Base-by-base conservation (phyloP, 1,140 invertebrate genomes). In the Caerostris extrusa region DNA sequence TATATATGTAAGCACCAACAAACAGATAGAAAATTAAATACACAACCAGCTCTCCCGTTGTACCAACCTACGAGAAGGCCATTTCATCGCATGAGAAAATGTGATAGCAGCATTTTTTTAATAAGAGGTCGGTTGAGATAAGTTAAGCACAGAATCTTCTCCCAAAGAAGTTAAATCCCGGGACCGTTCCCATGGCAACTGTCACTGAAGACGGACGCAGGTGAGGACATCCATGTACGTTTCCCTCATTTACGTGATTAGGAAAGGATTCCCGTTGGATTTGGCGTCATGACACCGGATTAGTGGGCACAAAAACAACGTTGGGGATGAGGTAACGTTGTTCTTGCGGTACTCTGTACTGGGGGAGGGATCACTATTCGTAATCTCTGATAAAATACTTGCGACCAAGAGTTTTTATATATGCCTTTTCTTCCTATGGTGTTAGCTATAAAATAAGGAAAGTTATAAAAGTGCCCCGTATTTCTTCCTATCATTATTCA, bases 211-310 rank as follows among this genome's bases (percentile, higher is more conserved):
- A 85, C 55, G 83, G n/a, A 60, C 61, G 86, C 58, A 64, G 60
- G 86, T 67, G 86, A 88, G 57, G 86, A 88, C 82, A 85, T 85
- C 82, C 55, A 85, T 85, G 55, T 57, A 85, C 86, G 61, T 88
- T 88, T 88, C 53, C 50, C 61, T 88, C 86, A 88, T 88, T 88
- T 88, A 88, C 58, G 86, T 88, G 86, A 88, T 88, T 88, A 88
- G 86, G 53, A 67, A 61, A n/a, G 19, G 86, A 88, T 88, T 67
- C 86, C 14, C 61, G 58, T 8, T 17, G 86, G 86, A 85, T 85
- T 85, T 85, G n/a, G n/a, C 55, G 83, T 67, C 86, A 88, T 88
- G 86, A 88, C 86, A 88, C 86, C 57, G 86, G 86, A 64, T 88
- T 88, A 88, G 7, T n/a, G 60, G 53, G n/a, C 60, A 60, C 19